Evolutionary conservation across 1,140 invertebrate genomes (phyloP).

Genomic region (Physella acuta): DNA sequence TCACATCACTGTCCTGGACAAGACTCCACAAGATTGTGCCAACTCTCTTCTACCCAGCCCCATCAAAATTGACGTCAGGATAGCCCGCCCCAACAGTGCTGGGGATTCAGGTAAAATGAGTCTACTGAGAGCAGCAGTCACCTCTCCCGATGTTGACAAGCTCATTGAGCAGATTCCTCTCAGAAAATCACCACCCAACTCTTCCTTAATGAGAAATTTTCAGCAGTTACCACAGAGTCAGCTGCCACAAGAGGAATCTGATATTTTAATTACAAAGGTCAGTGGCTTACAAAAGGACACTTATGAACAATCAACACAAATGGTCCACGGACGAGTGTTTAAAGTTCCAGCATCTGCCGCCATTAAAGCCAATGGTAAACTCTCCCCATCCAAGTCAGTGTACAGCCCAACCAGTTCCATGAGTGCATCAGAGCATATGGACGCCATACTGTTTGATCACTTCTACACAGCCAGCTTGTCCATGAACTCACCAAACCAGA

Average conservation of each 20-base stretch:
- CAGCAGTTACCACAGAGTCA: not conserved
- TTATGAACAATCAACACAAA: not conserved
- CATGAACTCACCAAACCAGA: not conserved
- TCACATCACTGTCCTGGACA: not conserved
- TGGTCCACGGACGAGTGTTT: not conserved
- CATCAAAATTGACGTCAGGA: not conserved
- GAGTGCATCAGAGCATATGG: not conserved
- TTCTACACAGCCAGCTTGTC: not conserved
- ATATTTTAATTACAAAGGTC: constrained; percentile 2
- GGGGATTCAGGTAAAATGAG: constrained; percentile 1
- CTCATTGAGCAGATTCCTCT: constrained; percentile 23
- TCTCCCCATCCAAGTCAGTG: not conserved
- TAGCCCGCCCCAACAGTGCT: not conserved
- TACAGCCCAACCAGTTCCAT: not conserved
- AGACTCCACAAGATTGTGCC: not conserved
- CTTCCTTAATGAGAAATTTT: not conserved
- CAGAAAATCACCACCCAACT: no score
- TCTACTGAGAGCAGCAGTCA: constrained; percentile 22
- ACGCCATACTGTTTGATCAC: constrained; percentile 2
- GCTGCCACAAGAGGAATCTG: not conserved
- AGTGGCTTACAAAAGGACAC: not conserved
- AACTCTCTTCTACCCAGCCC: not conserved
- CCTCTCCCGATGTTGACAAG: constrained; percentile 22
- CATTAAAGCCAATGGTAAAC: not conserved
- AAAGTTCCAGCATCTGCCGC: no score